Percentiles rank a stretch among this genome's conserved stretches.
Conservation (phyloP, 2,113 vertebrate genomes). For the Nothobranchius kuhntae region DNA sequence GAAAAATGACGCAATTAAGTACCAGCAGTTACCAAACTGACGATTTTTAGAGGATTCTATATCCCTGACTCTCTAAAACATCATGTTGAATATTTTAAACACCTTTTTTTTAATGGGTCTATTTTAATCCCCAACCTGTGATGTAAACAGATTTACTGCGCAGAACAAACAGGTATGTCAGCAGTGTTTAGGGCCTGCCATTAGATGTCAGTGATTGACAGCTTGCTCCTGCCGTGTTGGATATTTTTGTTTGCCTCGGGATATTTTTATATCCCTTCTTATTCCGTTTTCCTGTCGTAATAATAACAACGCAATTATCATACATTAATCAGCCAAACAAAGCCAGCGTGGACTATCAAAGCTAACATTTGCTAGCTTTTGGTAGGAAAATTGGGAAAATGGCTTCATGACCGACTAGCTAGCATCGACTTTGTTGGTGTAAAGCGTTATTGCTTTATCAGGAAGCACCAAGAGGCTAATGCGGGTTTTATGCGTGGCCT, state of each 20-base stretch:
- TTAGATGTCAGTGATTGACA: constrained; percentile 67
- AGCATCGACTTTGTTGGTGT: no score
- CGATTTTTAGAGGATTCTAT: no score
- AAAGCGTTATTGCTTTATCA: not conserved
- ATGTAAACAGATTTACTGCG: constrained; percentile 22
- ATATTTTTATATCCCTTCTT: not conserved
- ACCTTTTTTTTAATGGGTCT: not conserved
- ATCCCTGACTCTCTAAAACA: not conserved
- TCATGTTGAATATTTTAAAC: not conserved
- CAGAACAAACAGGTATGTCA: constrained; percentile 21
- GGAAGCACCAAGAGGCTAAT: not conserved
- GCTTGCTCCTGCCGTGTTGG: constrained; percentile 18
- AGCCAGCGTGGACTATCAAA: no score
- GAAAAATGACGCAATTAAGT: no score
- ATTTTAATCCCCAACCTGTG: not conserved
- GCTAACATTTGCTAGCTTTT: constrained; percentile 38
- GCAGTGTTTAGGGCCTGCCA: constrained; percentile 44
- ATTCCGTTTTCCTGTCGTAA: not conserved
- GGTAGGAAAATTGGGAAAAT: constrained; percentile 6
- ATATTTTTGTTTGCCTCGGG: constrained; percentile 25
- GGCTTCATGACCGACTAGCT: not conserved
- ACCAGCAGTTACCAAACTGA: no score
- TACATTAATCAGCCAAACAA: not conserved
- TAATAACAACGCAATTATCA: no score
- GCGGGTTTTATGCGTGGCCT: not conserved